Base-by-base conservation (phyloP, 2,888 invertebrate genomes). In the Dasysyrphus albostriatus region DNA sequence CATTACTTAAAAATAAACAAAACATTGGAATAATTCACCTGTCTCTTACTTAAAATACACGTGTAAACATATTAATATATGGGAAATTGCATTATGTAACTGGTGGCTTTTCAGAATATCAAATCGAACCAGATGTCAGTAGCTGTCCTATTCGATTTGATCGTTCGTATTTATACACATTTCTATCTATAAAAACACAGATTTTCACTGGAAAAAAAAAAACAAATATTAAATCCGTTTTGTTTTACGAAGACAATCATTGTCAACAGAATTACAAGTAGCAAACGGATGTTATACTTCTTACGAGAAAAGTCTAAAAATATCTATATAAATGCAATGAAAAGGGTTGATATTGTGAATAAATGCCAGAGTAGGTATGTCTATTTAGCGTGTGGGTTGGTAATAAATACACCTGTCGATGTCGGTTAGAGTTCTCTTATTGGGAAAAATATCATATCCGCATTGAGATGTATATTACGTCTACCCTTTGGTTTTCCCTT, bases 81-180 rank as follows among this genome's bases (percentile, higher is more conserved):
- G 16, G 16, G 16, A 67, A 19, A 67, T 67, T 67, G 34, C 49
- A 67, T 65, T 32, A 65, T 65, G 65, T 65, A 65, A 65, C 8
- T 19, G 3, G 3, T 14, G 14, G 59, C 61, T 49, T 47, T 37
- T 47, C 47, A 65, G 32, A 49, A 65, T 47, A 32, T 65, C 24
- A 8, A 59, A 61, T 61, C 61, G 39, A 24, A 65, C 65, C 65
- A 65, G 65, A 65, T 49, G 65, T 65, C 44, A 19, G 9, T 65
- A 47, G 32, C 49, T 67, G 19, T 67, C 34, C 34, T 6, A 49
- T 9, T 10, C 14, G 34, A 49, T 37, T 67, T 67, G 12, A 49
- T 67, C 7, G 12, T 32, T 29, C 42, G 42, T 61, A 49, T 49
- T 49, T 19, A 65, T 32, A 34, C 4, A 49, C 9, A 44, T 32